phyloP scores from a whole-genome alignment of 2,888 invertebrate species.

The Cecidostiba fungosa region DNA sequence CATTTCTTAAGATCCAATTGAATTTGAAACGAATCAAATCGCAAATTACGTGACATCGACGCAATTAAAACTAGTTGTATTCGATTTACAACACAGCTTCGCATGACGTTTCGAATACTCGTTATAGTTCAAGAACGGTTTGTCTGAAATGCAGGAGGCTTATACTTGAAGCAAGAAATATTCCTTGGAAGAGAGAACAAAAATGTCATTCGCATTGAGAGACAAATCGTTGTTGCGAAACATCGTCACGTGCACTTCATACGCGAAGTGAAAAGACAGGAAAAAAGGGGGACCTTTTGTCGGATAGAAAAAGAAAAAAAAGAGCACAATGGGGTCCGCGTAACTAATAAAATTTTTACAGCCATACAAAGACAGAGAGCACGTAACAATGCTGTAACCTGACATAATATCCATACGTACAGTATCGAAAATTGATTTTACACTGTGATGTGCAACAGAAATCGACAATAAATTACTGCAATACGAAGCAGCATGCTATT shows the following conservation, averaged over 20 bases:
- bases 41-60: background rate
- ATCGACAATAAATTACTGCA: background rate
- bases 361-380: slow-evolving; percentile 23
- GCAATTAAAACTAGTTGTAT: background rate
- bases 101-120: background rate
- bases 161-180: slow-evolving; percentile 3
- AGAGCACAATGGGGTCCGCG: slow-evolving; percentile 21
- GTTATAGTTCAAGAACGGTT: slow-evolving; percentile 16
- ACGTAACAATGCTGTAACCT: background rate
- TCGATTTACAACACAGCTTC: background rate
- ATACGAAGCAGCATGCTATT: background rate
- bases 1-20: too few species aligned
- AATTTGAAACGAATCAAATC: too few species aligned
- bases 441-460: background rate
- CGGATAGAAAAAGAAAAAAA: background rate
- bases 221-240: slow-evolving; percentile 44
- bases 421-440: background rate
- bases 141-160: slow-evolving; percentile 10
- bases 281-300: slow-evolving; percentile 22
- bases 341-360: slow-evolving; percentile 54
- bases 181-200: background rate
- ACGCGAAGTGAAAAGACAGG: background rate
- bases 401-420: background rate
- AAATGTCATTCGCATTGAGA: slow-evolving; percentile 27
- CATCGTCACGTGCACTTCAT: slow-evolving; percentile 20